These are phyloP conservation scores for Trachelus tabidus DNA, from an alignment of 2,888 invertebrate species.

Conservation along the genomic window DNA sequence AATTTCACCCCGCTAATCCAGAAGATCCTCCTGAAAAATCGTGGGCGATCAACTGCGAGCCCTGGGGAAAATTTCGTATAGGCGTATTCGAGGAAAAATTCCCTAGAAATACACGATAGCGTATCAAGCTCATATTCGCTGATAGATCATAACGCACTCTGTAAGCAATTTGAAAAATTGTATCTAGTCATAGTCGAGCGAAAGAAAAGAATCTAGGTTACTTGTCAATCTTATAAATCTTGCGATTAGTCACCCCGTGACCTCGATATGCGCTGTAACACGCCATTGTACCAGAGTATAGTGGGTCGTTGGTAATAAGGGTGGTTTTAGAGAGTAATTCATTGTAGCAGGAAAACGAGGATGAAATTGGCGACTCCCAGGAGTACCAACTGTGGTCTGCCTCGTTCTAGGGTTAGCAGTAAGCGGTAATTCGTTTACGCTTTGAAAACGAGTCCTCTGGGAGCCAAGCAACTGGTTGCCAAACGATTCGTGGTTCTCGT, in stretches of 20 bases:
- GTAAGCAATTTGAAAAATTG: background rate
- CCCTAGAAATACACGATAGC: background rate
- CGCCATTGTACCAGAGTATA: background rate
- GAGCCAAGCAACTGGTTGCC: constrained; percentile 60
- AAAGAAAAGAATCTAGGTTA: background rate
- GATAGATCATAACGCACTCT: background rate
- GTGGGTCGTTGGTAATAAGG: background rate
- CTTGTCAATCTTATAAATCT: background rate
- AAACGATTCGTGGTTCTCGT: constrained; percentile 37
- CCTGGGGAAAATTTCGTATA: background rate
- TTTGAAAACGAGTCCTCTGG: constrained; percentile 57
- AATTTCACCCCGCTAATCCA: background rate
- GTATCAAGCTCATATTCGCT: too few species aligned
- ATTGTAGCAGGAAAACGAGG: background rate
- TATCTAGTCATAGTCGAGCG: background rate
- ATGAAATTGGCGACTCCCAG: background rate
- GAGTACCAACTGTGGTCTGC: background rate
- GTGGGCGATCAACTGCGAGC: background rate
- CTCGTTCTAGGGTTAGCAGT: background rate
- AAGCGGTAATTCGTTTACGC: constrained; percentile 43
- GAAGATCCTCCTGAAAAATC: background rate
- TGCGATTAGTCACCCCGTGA: background rate
- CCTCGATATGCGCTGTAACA: background rate
- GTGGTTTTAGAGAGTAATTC: background rate
- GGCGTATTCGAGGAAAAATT: background rate